Evolutionary conservation across 2,113 vertebrate species (phyloP), one percentile per base, ranked within the genome.

Genomic region (Garra rufa): DNA sequence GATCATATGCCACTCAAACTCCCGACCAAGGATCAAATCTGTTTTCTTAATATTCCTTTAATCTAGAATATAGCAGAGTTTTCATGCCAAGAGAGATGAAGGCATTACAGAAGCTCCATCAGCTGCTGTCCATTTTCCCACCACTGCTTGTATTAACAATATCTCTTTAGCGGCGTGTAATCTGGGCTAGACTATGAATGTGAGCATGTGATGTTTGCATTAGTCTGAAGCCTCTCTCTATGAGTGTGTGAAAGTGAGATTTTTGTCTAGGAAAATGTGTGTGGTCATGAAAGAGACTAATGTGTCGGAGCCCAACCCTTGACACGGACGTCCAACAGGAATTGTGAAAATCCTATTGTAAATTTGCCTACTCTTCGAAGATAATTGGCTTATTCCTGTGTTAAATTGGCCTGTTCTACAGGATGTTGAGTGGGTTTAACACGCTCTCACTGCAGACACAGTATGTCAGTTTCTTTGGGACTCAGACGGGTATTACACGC

Each of bases 301-400:
- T 28, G 71, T 84, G 41, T 63, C 4, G 15, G 67, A 81, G 71
- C 81, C 87, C 88, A 88, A 89, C 90, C 91, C 86, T 82, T 92
- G 92, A 92, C 91, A 91, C 55, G 11, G 83, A 76, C 46, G 76
- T 89, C 91, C 90, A 81, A 80, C 55, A 92, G 90, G 92, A 92
- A 91, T 90, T 85, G 85, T 77, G 48, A 50, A 91, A 91, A 93
- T 92, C 91, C 92, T 90, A 87, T 91, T 92, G 92, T 92, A 91
- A 92, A 91, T 90, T 78, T 92, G 91, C 88, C 90, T 87, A 82
- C 89, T 88, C 87, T 86, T 86, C 82, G 84, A 90, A 91, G 92
- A 92, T 94, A 93, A 93, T 93, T 92, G 92, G 92, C 92, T 94
- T 92, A 92, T 91, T 93, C 92, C 91, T 91, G 90, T 89, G 92